A percentile compares a stretch with the other conserved stretches of the same genome.
Evolutionary conservation across 2,888 invertebrate species (phyloP).

Genomic region (Tetragonisca angustula): DNA sequence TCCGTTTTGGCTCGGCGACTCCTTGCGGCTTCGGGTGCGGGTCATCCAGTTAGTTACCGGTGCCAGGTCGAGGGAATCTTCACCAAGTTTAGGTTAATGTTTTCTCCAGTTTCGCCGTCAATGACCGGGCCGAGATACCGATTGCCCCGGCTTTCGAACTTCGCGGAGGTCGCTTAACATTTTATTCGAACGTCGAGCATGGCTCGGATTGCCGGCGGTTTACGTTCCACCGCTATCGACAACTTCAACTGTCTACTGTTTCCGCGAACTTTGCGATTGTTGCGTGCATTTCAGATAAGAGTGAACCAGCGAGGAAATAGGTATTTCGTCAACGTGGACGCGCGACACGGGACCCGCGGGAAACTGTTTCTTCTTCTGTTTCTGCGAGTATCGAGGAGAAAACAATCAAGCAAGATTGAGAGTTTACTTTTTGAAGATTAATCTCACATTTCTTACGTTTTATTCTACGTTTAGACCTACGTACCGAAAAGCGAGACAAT

Average conservation of each 20-base stretch:
- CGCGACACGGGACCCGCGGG: neutral
- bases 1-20: constrained; percentile 61
- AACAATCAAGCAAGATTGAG: too few relatives aligned
- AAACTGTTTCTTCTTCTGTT: neutral
- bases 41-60: constrained; percentile 33
- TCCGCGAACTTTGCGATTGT: neutral
- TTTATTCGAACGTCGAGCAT: constrained; percentile 33
- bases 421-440: too few relatives aligned
- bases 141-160: constrained; percentile 31
- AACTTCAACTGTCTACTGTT: constrained; percentile 2
- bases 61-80: constrained; percentile 57
- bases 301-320: neutral
- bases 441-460: too few relatives aligned
- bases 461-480: too few relatives aligned
- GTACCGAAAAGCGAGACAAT: too few relatives aligned
- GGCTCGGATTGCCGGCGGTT: constrained; percentile 4
- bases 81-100: constrained; percentile 50
- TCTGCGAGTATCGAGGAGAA: too few relatives aligned
- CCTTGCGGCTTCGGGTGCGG: constrained; percentile 34
- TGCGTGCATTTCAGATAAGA: neutral
- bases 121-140: constrained; percentile 24
- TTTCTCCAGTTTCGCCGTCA: constrained; percentile 45
- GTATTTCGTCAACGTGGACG: neutral
- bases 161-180: constrained; percentile 32
- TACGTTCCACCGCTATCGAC: constrained; percentile 15